These are phyloP conservation scores for Micromys minutus DNA, from an alignment of 2,113 vertebrate species.

Conservation along the genomic window DNA sequence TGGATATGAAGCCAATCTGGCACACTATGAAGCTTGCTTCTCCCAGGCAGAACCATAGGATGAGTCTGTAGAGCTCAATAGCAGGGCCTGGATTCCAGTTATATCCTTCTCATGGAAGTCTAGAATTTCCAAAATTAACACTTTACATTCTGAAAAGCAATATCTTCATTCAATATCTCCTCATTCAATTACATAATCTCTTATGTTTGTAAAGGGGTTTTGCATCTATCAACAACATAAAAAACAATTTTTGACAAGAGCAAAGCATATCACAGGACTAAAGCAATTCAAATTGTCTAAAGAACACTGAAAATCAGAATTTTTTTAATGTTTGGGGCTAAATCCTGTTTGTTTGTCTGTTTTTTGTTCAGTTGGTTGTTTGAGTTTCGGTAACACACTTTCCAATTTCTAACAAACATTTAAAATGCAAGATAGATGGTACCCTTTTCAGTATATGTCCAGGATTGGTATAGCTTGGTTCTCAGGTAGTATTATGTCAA, in stretches of 20 bases:
- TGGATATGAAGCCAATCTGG: background rate
- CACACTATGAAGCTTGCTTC: background rate
- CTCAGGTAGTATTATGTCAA: no score
- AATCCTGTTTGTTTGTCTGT: background rate
- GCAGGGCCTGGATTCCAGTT: constrained; percentile 52
- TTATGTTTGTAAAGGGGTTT: background rate
- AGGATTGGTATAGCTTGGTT: no score
- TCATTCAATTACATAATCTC: background rate
- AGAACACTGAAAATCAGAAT: background rate
- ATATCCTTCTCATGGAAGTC: constrained; percentile 30
- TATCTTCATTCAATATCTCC: background rate
- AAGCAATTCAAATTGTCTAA: background rate
- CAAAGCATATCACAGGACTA: background rate
- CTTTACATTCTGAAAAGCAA: background rate
- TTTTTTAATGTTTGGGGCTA: background rate
- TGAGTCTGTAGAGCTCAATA: background rate
- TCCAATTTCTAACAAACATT: constrained; percentile 39
- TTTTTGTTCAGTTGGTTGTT: background rate
- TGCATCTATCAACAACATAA: constrained; percentile 51
- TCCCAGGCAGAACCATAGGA: background rate
- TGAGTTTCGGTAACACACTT: background rate
- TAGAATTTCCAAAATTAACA: constrained; percentile 4
- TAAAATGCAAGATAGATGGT: background rate
- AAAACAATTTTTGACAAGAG: constrained; percentile 68
- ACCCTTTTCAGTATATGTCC: no score